Percentiles rank a stretch among this genome's conserved stretches.
These are phyloP conservation scores for Pentalonia nigronervosa DNA, from an alignment of 1,140 invertebrate genomes.

Conservation along the genomic window DNA sequence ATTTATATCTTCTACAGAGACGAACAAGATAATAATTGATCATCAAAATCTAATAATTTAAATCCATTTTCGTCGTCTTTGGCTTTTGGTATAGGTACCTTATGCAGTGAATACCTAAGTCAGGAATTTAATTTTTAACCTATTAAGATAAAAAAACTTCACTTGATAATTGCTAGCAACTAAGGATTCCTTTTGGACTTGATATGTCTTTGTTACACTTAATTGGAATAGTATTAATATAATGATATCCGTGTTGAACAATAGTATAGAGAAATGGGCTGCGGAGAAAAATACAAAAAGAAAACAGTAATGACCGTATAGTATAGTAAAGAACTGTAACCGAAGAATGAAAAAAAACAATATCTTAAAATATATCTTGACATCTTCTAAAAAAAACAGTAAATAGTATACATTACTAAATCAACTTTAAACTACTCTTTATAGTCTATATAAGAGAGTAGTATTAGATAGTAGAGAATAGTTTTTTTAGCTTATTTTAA, in stretches of 20 bases:
- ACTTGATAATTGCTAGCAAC: background rate
- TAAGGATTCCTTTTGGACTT: background rate
- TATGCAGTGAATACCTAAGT: background rate
- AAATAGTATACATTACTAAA: background rate
- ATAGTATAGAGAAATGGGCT: background rate
- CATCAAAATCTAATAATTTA: background rate
- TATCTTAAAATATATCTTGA: background rate
- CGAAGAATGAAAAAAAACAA: background rate
- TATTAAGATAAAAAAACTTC: background rate
- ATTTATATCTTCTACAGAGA: background rate
- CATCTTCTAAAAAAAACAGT: background rate
- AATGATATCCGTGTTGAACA: slow-evolving; percentile 9
- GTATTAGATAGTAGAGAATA: too few relatives aligned
- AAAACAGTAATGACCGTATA: background rate
- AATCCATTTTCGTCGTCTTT: background rate
- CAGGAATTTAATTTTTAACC: background rate
- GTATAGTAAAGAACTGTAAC: background rate
- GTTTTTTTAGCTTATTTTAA: background rate
- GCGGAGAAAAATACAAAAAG: background rate
- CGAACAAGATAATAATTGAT: background rate
- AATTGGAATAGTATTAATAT: background rate
- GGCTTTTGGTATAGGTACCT: background rate
- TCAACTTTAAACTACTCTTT: background rate
- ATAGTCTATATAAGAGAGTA: background rate
- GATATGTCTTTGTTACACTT: background rate